Base-by-base conservation (phyloP, 2,888 invertebrate genomes). In the Conops quadrifasciatus region DNA sequence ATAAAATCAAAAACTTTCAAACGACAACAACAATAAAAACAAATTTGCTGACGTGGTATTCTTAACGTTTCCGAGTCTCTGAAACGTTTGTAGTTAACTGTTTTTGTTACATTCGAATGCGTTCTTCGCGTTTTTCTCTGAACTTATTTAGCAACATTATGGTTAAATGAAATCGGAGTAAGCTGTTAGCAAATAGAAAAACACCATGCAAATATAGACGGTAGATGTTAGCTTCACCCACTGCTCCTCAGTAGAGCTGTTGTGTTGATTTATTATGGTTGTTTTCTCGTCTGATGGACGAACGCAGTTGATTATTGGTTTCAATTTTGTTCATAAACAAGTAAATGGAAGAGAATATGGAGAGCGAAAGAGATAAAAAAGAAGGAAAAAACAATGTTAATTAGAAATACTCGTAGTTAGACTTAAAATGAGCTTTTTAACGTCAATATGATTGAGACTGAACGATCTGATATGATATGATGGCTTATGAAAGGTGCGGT, bases 281-380 rank as follows among this genome's bases (percentile, higher is more conserved):
- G 56, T 9, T 63, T 43, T 69, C 21, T 16, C 24, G 28, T 62
- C 36, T 47, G 51, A 28, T 60, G 30, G 51, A 16, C 45, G 24
- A 26, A 49, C n/a, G 21, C 16, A 30, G 36, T 60, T 36, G 59
- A 21, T 36, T 30, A 36, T 36, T 36, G 9, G 36, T 4, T n/a
- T n/a, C n/a, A n/a, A n/a, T n/a, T 56, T 36, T 62, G 51, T 62
- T 69, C 28, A 69, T 19, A 60, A 68, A 68, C 45, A 62, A 30
- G 47, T 51, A 62, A 51, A 62, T 16, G 28, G 49, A 51, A 69
- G 16, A 62, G 49, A 16, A 63, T 63, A 63, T 53, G 43, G 24
- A 21, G 53, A 56, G 13, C n/a, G 24, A 21, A 59, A 30, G 15
- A 30, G 28, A 36, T 26, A 16, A 3, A 36, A 59, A 19, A n/a